Base-by-base conservation (phyloP, 2,888 invertebrate species). In the Hermaeophaga mercurialis region DNA sequence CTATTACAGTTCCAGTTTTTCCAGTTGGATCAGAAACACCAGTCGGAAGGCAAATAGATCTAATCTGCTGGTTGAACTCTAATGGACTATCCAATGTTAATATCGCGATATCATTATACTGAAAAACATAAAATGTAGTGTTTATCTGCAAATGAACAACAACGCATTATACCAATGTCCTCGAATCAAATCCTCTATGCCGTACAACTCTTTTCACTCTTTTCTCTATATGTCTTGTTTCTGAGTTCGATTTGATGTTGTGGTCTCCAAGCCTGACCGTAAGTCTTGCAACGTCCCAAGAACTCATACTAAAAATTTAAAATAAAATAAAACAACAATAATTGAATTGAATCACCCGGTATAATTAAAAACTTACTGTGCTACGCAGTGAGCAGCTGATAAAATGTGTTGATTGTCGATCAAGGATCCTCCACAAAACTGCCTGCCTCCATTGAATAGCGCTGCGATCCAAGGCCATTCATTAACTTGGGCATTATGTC, bases 301-400 rank as follows among this genome's bases (percentile, higher is more conserved):
- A 89, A 47, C 87, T 90, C 93, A 94, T 93, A 67, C 93, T 93
- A 73, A 31, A 65, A 66, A 43, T 26, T 39, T 45, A 28, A 28
- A 28, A 22, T 22, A 22, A 22, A 22, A 33, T 17, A 36, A 17
- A 34, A 14, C 22, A 18, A 43, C 26, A 14, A n/a, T 33, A 31
- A 22, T 41, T 44, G n/a, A n/a, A n/a, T 8, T 26, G n/a, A n/a
- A n/a, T n/a, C n/a, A n/a, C n/a, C n/a, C n/a, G n/a, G n/a, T n/a
- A n/a, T n/a, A n/a, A 12, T 34, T 7, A 9, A 38, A 22, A 19
- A 78, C 86, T 84, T 81, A 93, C 93, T 91, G 90, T 22, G 91
- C 91, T 18, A 94, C 90, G 74, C 94, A 94, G 78, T 94, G 93
- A 1, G 94, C 93, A 1, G 93, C 92, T 1, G 93, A 89, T 9